A percentile compares a stretch with the other conserved stretches of the same genome.
phyloP scores from a whole-genome alignment of 2,113 vertebrate species.

The Echinops telfairi region DNA sequence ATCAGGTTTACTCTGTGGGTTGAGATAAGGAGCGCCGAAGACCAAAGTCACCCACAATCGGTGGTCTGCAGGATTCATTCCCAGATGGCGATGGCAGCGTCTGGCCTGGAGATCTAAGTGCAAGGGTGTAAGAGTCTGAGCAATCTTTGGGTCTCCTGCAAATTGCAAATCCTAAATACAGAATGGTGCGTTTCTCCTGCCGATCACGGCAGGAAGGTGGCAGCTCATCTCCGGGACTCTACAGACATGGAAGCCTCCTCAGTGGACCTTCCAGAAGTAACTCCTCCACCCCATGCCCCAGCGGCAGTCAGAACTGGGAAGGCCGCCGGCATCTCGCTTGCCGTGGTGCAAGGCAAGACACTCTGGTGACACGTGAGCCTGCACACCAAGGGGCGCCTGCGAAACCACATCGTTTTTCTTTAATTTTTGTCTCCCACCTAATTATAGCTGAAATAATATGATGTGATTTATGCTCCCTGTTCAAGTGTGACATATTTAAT shows the following conservation, averaged over 20 bases:
- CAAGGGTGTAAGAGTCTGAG: slow-evolving; percentile 75
- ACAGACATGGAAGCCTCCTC: slow-evolving; percentile 68
- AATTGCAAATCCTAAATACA: slow-evolving; percentile 77
- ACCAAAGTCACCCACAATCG: not conserved
- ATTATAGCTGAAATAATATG: slow-evolving; percentile 87
- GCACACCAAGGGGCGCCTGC: slow-evolving; percentile 41
- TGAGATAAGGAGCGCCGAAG: not conserved
- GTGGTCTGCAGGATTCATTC: slow-evolving; percentile 72
- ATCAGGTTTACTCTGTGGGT: not conserved
- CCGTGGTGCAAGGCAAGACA: not conserved
- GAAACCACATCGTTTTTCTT: slow-evolving; percentile 59
- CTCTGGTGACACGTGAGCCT: slow-evolving; percentile 8
- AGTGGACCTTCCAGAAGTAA: slow-evolving; percentile 62
- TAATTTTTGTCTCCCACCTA: slow-evolving; percentile 84
- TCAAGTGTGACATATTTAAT: slow-evolving; percentile 86
- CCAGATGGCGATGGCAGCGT: slow-evolving; percentile 50
- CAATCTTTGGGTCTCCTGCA: slow-evolving; percentile 79
- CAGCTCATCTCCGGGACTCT: slow-evolving; percentile 65
- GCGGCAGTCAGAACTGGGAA: slow-evolving; percentile 69
- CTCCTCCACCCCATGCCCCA: slow-evolving; percentile 53
- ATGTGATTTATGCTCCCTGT: slow-evolving; percentile 82
- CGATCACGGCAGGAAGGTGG: slow-evolving; percentile 75
- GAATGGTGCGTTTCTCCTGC: slow-evolving; percentile 72
- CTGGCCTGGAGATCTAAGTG: slow-evolving; percentile 65
- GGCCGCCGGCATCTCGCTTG: slow-evolving; percentile 63